Base-by-base conservation (phyloP, 2,888 invertebrate genomes). In the Monopis laevigella region DNA sequence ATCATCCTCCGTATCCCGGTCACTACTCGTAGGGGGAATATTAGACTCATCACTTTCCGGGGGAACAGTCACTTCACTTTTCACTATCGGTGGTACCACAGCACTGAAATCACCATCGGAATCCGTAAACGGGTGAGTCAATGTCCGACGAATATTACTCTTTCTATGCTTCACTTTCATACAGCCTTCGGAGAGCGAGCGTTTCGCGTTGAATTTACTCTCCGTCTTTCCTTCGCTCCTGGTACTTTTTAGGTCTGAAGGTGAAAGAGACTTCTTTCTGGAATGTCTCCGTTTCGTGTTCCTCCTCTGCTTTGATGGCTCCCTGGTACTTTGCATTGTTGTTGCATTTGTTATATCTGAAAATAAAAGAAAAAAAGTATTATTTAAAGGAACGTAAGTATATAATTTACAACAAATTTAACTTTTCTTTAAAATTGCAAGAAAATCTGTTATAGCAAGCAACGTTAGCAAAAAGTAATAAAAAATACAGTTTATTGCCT, bases 1-100 rank as follows among this genome's bases (percentile, higher is more conserved):
- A 49, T 82, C 81, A 43, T 80, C 80, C 52, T 80, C 78, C n/a
- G 81, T 80, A 45, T 80, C 82, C 50, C 80, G 62, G 50, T 80
- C 81, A 58, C 78, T 80, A 53, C 77, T 77, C 2, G 80, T 77
- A 45, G 78, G 78, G 1, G 77, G 78, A 10, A 78, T 55, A 51
- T 77, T 73, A 2, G 78, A 78, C 50, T 80, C 81, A 48, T 78
- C 78, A 63, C 80, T 80, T 46, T 78, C 80, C 2, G 64, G 59
- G 5, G 54, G 61, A 39, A 60, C 62, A 56, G 70, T 73, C 51
- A 65, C 63, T 51, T 62, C 59, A 52, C 54, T 59, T 51, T 64
- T 63, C 43, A 67, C 67, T 43, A 64, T 40, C 7, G 14, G 58
- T 57, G 66, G 59, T 41, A 60, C 63, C 48, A 73, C 64, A 62